Evolutionary conservation across 2,113 vertebrate species (phyloP).

Genomic region (Sprattus sprattus): DNA sequence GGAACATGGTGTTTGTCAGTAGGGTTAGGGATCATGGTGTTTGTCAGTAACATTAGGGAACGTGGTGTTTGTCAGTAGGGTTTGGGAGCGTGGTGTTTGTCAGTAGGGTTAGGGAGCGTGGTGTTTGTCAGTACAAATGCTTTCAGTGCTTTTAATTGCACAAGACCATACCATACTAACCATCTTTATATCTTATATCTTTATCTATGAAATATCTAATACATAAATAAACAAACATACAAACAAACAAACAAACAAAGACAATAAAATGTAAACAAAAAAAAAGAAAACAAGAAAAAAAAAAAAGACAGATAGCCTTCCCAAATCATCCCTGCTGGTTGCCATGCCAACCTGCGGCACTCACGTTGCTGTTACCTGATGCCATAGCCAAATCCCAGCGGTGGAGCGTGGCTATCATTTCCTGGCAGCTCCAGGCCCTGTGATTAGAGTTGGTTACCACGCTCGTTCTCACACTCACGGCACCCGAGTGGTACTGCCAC

Average conservation of each 20-base stretch:
- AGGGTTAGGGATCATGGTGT: too few relatives aligned
- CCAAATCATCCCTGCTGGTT: constrained; percentile 29
- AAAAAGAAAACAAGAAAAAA: background rate
- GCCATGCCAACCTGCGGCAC: constrained; percentile 42
- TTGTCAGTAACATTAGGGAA: too few relatives aligned
- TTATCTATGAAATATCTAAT: background rate
- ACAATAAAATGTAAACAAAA: constrained; percentile 20
- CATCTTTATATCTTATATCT: background rate
- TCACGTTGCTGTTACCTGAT: constrained; percentile 30
- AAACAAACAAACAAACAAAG: background rate
- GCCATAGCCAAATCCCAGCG: constrained; percentile 21
- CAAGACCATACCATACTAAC: too few relatives aligned
- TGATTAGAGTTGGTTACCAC: constrained; percentile 34
- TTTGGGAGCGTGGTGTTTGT: too few relatives aligned
- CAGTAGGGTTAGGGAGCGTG: too few relatives aligned
- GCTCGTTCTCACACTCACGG: too few relatives aligned
- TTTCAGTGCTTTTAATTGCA: too few relatives aligned
- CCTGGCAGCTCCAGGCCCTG: constrained; percentile 34
- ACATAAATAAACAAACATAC: background rate
- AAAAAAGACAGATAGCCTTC: background rate
- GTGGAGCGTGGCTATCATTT: constrained; percentile 29
- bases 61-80: too few relatives aligned
- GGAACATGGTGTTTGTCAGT: too few relatives aligned
- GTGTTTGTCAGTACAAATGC: too few relatives aligned
- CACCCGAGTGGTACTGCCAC: background rate